A percentile compares a stretch with the other conserved stretches of the same genome.
phyloP scores from a whole-genome alignment of 1,140 invertebrate species.

The Acromyrmex heyeri region DNA sequence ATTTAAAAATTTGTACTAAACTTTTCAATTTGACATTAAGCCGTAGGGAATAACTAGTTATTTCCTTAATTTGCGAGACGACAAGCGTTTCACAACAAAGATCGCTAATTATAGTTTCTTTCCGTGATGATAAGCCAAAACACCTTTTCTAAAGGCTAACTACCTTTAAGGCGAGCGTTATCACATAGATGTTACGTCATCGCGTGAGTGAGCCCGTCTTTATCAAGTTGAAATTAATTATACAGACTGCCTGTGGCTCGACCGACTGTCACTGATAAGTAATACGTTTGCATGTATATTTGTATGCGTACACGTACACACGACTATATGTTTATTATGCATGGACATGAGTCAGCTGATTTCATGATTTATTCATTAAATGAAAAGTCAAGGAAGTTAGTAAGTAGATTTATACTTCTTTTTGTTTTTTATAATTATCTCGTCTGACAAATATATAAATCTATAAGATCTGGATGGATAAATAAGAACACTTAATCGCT shows the following conservation, averaged over 20 bases:
- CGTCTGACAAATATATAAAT: background rate
- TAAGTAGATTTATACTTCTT: background rate
- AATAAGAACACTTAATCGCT: background rate
- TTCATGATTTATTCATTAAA: constrained; percentile 29
- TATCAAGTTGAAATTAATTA: constrained; percentile 47
- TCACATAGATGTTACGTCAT: constrained; percentile 38
- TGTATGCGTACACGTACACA: background rate
- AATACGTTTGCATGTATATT: constrained; percentile 7
- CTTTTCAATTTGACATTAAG: background rate
- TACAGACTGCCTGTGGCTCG: background rate
- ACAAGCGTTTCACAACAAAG: background rate
- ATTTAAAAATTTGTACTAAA: background rate
- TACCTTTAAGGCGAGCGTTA: constrained; percentile 36
- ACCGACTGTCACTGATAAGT: constrained; percentile 25
- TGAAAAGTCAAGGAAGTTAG: background rate
- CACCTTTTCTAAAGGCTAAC: constrained; percentile 43
- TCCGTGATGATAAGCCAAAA: background rate
- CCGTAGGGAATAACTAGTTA: background rate
- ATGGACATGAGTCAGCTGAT: constrained; percentile 30
- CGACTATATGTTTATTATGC: background rate
- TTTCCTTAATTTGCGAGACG: background rate
- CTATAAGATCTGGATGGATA: no score
- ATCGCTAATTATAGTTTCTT: constrained; percentile 38
- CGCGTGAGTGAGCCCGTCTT: constrained; percentile 19
- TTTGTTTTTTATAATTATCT: background rate